phyloP scores from a whole-genome alignment of 1,140 invertebrate species.

The Musca domestica region DNA sequence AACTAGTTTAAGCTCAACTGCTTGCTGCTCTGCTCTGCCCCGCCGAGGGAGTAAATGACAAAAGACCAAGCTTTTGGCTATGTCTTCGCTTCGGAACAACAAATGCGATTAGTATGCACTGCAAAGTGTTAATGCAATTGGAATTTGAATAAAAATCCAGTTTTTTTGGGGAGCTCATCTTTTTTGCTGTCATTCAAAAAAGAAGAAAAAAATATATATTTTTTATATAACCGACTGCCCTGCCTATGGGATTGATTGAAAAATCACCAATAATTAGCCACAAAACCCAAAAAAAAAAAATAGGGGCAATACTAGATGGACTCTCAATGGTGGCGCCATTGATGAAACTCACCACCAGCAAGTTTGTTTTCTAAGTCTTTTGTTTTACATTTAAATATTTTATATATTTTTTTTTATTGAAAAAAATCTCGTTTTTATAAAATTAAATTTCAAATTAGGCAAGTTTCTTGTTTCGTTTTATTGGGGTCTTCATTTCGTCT shows the following conservation, averaged over 20 bases:
- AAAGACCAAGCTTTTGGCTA: not conserved
- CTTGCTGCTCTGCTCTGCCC: not conserved
- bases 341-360: not conserved
- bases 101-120: constrained; percentile 9
- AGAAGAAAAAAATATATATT: too few species aligned
- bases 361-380: constrained; percentile 15
- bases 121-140: not conserved
- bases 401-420: not conserved
- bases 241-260: too few species aligned
- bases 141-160: not conserved
- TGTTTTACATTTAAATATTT: not conserved
- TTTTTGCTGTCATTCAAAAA: not conserved
- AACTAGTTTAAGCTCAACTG: not conserved
- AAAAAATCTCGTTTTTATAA: not conserved
- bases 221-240: too few species aligned
- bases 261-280: too few species aligned
- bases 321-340: too few species aligned
- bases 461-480: not conserved
- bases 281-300: too few species aligned
- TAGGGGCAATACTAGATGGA: too few species aligned
- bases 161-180: constrained; percentile 13
- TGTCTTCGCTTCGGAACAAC: not conserved
- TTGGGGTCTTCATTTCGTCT: not conserved
- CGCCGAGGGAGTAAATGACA: not conserved
- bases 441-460: not conserved